Evolutionary conservation across 2,888 invertebrate genomes (phyloP).

Genomic region (Invenusta paracnida): DNA sequence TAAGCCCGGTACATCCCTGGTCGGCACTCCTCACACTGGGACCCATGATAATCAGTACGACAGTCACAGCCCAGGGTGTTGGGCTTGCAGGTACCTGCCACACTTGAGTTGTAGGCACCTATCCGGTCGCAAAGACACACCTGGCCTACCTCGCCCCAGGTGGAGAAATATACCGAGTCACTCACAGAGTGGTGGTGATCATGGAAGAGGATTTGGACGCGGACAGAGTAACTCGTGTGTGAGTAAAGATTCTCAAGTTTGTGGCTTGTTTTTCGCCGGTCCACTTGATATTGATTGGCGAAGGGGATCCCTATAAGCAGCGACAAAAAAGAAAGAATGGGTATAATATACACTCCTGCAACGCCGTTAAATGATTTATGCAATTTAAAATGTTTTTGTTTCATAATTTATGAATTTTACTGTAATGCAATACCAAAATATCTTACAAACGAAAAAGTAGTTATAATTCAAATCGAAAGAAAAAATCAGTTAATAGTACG

Average conservation of each 20-base stretch:
- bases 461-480: too few species aligned
- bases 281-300: neutral
- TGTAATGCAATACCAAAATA: too few species aligned
- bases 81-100: neutral
- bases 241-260: neutral
- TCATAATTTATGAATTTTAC: too few species aligned
- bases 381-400: too few species aligned
- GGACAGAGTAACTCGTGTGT: neutral
- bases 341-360: too few species aligned
- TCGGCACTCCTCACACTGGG: neutral
- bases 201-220: neutral
- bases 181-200: conserved; percentile 14
- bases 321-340: too few species aligned
- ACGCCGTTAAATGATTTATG: too few species aligned
- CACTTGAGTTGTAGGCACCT: neutral
- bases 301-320: neutral
- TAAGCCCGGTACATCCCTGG: neutral
- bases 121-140: neutral
- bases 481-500: too few species aligned
- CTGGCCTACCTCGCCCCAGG: conserved; percentile 10
- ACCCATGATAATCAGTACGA: neutral
- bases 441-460: too few species aligned
- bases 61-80: neutral
- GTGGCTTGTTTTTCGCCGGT: neutral
- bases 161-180: neutral